Evolutionary conservation across 2,888 invertebrate genomes (phyloP), one percentile per base, ranked within the genome.

Genomic region (Tachystola acroxantha): DNA sequence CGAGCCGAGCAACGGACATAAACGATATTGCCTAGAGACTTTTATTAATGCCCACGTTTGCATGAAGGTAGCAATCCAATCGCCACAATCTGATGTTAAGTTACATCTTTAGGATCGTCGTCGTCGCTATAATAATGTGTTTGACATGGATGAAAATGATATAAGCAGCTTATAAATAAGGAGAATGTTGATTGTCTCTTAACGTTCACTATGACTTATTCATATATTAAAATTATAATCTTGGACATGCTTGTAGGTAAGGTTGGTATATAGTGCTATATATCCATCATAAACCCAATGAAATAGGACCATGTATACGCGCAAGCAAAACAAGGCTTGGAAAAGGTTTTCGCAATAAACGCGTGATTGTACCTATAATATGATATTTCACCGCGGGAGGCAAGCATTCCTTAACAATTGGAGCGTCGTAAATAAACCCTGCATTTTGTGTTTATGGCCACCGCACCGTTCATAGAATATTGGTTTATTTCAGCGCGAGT

Each of bases 401-500:
- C n/a, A n/a, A 25, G 25, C 9, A 25, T 25, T 28, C 10, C 28
- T 12, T 12, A 32, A 32, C 32, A 32, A 37, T 37, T 20, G 27
- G 10, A 27, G 25, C 16, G 10, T 37, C 27, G 26, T 27, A 37
- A 37, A 37, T 32, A 37, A 20, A 11, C 26, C 10, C 7, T 26
- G 34, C 26, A 33, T 40, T n/a, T 49, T 45, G 41, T 56, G 44
- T 55, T 53, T 50, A 50, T 41, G 32, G 32, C 13, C 29, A 39
- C 40, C 22, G 39, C 29, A 39, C 40, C 22, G 39, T 43, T 51
- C 48, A 47, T 51, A 45, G 42, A 45, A 52, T 53, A 57, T 57
- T 53, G 53, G 57, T 61, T 57, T 61, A 57, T 53, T 56, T 57
- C 44, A 52, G 41, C 37, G 20, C 36, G 34, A 36, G 45, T 26